Evolutionary conservation across 2,113 vertebrate genomes (phyloP), one percentile per base, ranked within the genome.

Genomic region (Ctenomys sociabilis): DNA sequence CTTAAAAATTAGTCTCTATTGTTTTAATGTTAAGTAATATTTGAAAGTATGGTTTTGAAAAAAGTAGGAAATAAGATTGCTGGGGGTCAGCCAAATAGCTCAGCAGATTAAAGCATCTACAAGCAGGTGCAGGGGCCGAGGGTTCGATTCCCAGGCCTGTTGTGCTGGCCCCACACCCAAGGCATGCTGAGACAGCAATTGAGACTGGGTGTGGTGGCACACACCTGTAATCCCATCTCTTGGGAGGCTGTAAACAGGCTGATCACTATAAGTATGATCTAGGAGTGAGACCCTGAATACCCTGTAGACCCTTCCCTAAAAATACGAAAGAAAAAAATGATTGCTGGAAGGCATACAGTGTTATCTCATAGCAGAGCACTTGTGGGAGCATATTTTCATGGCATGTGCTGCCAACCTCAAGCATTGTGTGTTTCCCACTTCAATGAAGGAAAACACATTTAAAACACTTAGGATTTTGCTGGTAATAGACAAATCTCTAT

Each of bases 1-100:
- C 13, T 95, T 77, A 59, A 45, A 96, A 82, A 95, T 91, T 88
- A 52, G 83, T 96, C 95, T 92, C 11, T 91, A 88, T 95, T 45
- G 96, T 92, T 94, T 93, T 92, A 84, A 94, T 83, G 85, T 78
- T 93, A 86, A 95, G 63, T 97, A 85, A 78, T 93, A 75, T 90
- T 93, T 91, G 64, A 84, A 82, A 72, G 28, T 86, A 49, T 93
- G 81, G 81, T 86, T 96, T 96, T 94, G 87, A 96, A 92, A 45
- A 35, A 59, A 52, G 63, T 80, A 93, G 89, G 57, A 87, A 54
- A 32, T n/a, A 7, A 75, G 95, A 92, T 88, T 61, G 49, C 49
- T 49, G 49, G 49, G 49, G 49, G 49, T 10, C 49, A 49, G 49
- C 49, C 49, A 49, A 49, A 49, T 49, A 49, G 49, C 49, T 49